phyloP scores from a whole-genome alignment of 2,797 vertebrate genomes.

The Liasis olivaceus region DNA sequence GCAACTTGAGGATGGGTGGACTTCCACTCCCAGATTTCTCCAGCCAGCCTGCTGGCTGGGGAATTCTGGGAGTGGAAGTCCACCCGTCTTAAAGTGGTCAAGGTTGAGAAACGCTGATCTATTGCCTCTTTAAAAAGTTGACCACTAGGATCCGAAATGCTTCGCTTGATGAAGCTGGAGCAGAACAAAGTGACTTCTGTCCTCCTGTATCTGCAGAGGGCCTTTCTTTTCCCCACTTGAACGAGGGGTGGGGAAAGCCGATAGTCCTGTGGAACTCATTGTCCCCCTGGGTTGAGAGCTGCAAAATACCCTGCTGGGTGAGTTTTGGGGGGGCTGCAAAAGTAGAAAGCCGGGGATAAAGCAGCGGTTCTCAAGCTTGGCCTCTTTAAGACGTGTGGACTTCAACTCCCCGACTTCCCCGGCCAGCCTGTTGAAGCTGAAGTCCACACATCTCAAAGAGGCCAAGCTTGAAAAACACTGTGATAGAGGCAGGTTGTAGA shows the following conservation, averaged over 20 bases:
- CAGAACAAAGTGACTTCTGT: not conserved
- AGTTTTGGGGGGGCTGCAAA: not conserved
- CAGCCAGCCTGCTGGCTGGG: no score
- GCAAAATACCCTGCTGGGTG: not conserved
- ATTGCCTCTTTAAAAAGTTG: no score
- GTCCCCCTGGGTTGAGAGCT: not conserved
- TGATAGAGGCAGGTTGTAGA: no score
- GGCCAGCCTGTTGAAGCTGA: no score
- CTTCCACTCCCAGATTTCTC: no score
- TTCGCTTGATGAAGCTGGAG: not conserved
- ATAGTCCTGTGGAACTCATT: not conserved
- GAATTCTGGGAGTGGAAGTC: no score
- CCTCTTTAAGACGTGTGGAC: not conserved
- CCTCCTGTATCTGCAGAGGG: not conserved
- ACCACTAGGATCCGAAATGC: no score
- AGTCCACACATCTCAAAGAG: not conserved
- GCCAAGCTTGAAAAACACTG: not conserved
- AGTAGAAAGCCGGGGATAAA: not conserved
- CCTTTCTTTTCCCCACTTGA: no score
- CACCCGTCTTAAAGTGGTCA: no score
- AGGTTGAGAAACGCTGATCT: no score
- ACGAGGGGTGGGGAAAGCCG: not conserved
- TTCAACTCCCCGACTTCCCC: no score
- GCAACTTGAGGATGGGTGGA: no score
- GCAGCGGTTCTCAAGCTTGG: not conserved